phyloP scores from a whole-genome alignment of 2,113 vertebrate species.

The Ceratotherium simum region DNA sequence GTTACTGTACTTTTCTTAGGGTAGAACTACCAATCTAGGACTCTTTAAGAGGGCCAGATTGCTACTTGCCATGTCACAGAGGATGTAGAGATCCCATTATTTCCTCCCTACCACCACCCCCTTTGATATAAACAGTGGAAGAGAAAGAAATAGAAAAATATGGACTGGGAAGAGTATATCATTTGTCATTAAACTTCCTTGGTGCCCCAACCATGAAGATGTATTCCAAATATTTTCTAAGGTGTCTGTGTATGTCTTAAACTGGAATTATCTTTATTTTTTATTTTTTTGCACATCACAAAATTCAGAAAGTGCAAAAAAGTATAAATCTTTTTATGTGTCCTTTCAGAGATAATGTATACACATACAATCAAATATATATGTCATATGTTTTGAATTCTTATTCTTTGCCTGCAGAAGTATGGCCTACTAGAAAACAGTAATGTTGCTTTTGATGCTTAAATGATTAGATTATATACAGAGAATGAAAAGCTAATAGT shows the following conservation, averaged over 20 bases:
- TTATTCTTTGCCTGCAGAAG: not conserved
- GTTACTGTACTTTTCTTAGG: not conserved
- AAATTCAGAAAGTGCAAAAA: not conserved
- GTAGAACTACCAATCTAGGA: not conserved
- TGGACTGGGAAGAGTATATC: not conserved
- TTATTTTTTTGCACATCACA: not conserved
- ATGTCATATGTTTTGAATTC: not conserved
- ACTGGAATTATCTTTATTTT: not conserved
- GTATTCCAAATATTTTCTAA: not conserved
- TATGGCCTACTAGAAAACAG: not conserved
- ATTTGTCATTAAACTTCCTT: not conserved
- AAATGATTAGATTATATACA: constrained; percentile 1
- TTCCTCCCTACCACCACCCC: too few relatives aligned
- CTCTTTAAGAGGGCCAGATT: not conserved
- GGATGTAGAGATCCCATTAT: not conserved
- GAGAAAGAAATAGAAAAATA: not conserved
- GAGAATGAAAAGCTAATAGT: not conserved
- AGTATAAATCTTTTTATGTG: not conserved
- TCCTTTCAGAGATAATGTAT: not conserved
- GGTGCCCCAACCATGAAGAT: not conserved
- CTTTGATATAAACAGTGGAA: not conserved
- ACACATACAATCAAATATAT: not conserved
- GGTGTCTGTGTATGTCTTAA: not conserved
- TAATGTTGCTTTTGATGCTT: not conserved
- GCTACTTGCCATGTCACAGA: not conserved